Conservation (phyloP, 2,797 vertebrate genomes). For the Todus mexicanus region DNA sequence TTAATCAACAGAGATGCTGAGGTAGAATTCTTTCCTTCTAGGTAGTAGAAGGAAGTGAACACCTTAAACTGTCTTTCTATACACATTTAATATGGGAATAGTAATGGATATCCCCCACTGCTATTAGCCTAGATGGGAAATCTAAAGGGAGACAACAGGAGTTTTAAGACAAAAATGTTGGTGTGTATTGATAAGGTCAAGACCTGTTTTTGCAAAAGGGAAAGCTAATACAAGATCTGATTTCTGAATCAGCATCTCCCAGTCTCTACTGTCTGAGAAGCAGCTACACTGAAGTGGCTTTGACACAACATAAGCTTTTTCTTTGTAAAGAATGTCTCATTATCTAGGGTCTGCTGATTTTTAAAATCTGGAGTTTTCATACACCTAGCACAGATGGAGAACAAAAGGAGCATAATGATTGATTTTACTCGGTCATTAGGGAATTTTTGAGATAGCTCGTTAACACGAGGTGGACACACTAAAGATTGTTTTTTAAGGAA, state of each 20-base stretch:
- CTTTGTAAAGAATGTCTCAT: background rate
- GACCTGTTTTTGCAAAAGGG: background rate
- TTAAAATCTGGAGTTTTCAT: background rate
- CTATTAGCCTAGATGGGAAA: background rate
- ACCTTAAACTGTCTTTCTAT: background rate
- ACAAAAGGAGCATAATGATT: background rate
- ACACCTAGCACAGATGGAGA: background rate
- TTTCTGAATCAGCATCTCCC: background rate
- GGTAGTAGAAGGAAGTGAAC: background rate
- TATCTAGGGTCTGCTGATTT: background rate
- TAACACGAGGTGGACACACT: background rate
- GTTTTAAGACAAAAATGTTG: background rate
- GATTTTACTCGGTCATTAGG: background rate
- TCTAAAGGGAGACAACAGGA: background rate
- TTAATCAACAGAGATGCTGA: background rate
- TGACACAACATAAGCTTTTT: background rate
- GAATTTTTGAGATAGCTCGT: background rate
- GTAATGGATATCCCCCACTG: background rate
- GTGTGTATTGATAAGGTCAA: background rate
- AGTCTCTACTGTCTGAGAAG: background rate
- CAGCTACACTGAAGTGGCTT: background rate
- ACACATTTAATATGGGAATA: background rate
- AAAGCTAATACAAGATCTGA: background rate
- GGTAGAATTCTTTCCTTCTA: background rate
- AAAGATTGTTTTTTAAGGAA: background rate